A percentile compares a stretch with the other conserved stretches of the same genome.
These are phyloP conservation scores for Formica exsecta DNA, from an alignment of 1,140 invertebrate genomes.

Conservation along the genomic window DNA sequence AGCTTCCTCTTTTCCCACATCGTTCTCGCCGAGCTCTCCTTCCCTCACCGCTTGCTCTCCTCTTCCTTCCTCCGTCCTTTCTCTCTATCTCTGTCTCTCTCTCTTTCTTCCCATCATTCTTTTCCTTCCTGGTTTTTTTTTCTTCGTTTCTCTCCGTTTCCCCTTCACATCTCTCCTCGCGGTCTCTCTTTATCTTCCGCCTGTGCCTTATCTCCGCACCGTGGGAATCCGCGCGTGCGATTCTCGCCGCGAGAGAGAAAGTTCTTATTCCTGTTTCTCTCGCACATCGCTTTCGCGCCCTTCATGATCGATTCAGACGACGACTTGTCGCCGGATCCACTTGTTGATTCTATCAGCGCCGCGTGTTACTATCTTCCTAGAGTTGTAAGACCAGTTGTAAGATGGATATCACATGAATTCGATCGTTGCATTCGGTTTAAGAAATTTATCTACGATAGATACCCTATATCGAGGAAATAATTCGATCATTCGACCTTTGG, in stretches of 20 bases:
- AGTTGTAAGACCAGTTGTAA: not conserved
- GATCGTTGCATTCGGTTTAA: not conserved
- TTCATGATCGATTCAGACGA: slow-evolving; percentile 12
- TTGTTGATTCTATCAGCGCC: not conserved
- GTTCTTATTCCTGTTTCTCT: slow-evolving; percentile 68
- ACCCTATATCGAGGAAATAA: not conserved
- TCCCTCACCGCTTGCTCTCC: slow-evolving; percentile 65
- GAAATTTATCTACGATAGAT: not conserved
- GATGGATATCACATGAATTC: too few relatives aligned
- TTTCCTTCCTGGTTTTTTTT: slow-evolving; percentile 77
- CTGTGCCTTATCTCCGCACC: slow-evolving; percentile 78
- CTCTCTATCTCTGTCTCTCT: slow-evolving; percentile 47
- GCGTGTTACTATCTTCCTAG: not conserved
- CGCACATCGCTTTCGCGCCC: slow-evolving; percentile 2
- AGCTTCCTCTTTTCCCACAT: slow-evolving; percentile 87
- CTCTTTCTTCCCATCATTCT: slow-evolving; percentile 49
- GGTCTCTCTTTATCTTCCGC: slow-evolving; percentile 71
- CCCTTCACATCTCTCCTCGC: slow-evolving; percentile 65
- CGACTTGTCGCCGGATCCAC: not conserved
- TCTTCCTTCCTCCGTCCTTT: slow-evolving; percentile 62
- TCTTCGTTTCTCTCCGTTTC: slow-evolving; percentile 59
- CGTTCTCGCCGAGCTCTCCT: slow-evolving; percentile 72
- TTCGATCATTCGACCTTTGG: not conserved
- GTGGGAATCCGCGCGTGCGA: slow-evolving; percentile 82
- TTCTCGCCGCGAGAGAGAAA: slow-evolving; percentile 76